These are phyloP conservation scores for Pocillopora verrucosa DNA, from an alignment of 64 coral and sea anemone genomes.

Conservation along the genomic window DNA sequence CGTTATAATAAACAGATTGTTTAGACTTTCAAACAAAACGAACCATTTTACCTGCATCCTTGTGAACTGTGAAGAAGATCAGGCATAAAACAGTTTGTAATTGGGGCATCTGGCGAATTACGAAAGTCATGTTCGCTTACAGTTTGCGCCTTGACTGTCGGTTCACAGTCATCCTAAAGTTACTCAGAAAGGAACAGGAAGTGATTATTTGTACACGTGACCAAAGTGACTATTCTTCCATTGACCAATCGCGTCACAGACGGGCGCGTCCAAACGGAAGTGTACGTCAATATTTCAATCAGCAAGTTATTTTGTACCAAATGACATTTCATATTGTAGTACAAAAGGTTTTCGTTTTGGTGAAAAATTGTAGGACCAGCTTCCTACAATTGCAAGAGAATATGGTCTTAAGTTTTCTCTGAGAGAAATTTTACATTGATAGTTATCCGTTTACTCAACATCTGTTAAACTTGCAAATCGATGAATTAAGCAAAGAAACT, in stretches of 20 bases:
- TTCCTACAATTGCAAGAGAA: no score
- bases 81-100: neutral
- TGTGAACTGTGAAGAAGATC: neutral
- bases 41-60: neutral
- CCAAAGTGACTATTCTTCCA: conserved; percentile 42
- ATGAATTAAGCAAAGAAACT: no score
- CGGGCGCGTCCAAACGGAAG: conserved; percentile 10
- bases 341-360: neutral
- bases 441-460: no score
- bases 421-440: no score
- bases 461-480: no score
- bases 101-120: neutral
- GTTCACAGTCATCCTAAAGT: neutral
- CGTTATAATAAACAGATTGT: neutral
- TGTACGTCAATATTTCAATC: neutral
- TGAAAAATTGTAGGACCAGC: no score
- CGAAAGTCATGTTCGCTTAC: neutral
- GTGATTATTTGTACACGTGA: conserved; percentile 67
- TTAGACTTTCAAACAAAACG: neutral
- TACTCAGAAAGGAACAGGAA: neutral
- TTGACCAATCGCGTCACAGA: conserved; percentile 48
- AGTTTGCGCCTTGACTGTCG: neutral
- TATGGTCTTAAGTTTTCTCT: no score
- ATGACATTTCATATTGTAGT: neutral
- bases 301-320: neutral